Evolutionary conservation across 1,140 invertebrate species (phyloP).

Genomic region (Drosophila tsacasi): DNA sequence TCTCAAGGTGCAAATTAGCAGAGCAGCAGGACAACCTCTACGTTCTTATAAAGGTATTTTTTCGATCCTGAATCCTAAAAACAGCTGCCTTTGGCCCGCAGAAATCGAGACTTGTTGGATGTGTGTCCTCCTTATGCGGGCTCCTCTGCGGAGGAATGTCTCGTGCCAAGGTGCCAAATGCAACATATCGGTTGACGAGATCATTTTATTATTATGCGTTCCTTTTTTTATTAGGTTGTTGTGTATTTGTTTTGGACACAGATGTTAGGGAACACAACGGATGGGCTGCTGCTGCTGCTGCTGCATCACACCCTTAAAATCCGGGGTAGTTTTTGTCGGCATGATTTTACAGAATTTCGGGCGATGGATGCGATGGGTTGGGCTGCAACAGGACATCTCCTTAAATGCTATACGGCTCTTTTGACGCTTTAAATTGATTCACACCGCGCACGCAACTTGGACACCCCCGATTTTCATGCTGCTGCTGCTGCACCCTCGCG

Average conservation of each 20-base stretch:
- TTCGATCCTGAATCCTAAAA: constrained; percentile 2
- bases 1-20: constrained; percentile 78
- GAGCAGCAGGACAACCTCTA: constrained; percentile 35
- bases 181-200: constrained; percentile 70
- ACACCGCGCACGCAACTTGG: constrained; percentile 67
- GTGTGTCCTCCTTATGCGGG: constrained; percentile 38
- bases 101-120: constrained; percentile 44
- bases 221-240: constrained; percentile 35
- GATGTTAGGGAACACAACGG: constrained; percentile 59
- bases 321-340: constrained; percentile 61
- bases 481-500: constrained; percentile 55
- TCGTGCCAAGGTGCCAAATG: constrained; percentile 77
- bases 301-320: constrained; percentile 24
- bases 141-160: constrained; percentile 55
- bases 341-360: constrained; percentile 75
- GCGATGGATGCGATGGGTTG: constrained; percentile 42
- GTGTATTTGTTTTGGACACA: constrained; percentile 32
- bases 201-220: constrained; percentile 35
- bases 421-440: constrained; percentile 83
- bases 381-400: constrained; percentile 64
- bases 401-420: constrained; percentile 66
- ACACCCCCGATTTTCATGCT: constrained; percentile 16
- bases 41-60: constrained; percentile 8
- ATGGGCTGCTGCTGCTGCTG: constrained; percentile 51
- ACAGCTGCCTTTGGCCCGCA: constrained; percentile 36